Conservation (phyloP, 53 echinoderm and acorn worm species). For the Crossaster papposus region DNA sequence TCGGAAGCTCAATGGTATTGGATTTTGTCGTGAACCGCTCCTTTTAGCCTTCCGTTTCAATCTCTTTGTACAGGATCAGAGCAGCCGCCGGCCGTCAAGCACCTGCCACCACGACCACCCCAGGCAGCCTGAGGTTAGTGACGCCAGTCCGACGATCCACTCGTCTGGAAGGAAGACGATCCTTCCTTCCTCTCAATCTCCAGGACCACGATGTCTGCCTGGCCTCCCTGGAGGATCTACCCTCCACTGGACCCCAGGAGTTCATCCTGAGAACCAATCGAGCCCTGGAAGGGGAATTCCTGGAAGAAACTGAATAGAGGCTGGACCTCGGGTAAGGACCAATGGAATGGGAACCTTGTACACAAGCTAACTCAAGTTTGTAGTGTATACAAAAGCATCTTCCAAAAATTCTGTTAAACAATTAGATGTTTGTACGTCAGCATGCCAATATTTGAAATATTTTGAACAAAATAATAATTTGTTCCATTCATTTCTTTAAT, state of each 20-base stretch:
- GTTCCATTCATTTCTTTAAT: no score
- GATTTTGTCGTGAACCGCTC: no score
- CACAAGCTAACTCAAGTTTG: no score
- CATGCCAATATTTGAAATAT: no score
- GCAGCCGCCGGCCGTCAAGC: constrained; percentile 44
- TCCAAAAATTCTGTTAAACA: neutral
- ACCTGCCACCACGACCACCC: constrained; percentile 47
- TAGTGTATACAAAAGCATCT: neutral
- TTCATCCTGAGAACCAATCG: constrained; percentile 83
- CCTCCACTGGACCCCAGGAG: constrained; percentile 50
- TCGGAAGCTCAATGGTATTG: no score
- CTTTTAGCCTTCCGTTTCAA: neutral
- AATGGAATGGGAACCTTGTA: no score
- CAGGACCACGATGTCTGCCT: constrained; percentile 72
- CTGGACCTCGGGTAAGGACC: neutral
- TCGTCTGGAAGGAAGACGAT: constrained; percentile 75
- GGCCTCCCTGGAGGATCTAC: constrained; percentile 66
- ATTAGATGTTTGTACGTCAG: no score
- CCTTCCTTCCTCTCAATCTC: constrained; percentile 47
- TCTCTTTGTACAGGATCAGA: constrained; percentile 59
- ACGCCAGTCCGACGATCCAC: constrained; percentile 91
- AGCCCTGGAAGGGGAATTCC: constrained; percentile 79
- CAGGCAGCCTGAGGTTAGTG: constrained; percentile 67
- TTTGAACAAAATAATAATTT: no score
- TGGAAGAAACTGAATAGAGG: neutral